Percentiles rank a stretch among this genome's conserved stretches.
Conservation (phyloP, 2,888 invertebrate species). For the Tolmerus cingulatus region DNA sequence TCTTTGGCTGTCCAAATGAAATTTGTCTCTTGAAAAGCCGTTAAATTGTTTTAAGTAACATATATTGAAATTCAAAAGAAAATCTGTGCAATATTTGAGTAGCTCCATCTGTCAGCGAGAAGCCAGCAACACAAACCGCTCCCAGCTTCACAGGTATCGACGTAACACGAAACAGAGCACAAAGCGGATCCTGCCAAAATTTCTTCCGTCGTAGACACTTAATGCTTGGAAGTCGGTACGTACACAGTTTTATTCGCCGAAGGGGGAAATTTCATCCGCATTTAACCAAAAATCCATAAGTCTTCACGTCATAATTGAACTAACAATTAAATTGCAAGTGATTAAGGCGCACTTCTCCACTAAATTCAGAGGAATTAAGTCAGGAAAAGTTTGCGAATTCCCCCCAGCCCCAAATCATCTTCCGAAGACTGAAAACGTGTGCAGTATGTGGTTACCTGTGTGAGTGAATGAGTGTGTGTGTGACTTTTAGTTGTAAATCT, state of each 20-base stretch:
- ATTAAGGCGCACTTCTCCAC: background rate
- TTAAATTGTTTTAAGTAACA: background rate
- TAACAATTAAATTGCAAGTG: constrained; percentile 21
- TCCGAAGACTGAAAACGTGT: constrained; percentile 22
- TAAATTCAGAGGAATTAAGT: background rate
- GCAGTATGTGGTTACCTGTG: constrained; percentile 28
- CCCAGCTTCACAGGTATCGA: background rate
- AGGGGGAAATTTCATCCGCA: constrained; percentile 5
- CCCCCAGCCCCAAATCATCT: background rate
- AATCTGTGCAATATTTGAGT: background rate
- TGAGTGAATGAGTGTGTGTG: constrained; percentile 42
- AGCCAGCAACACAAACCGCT: background rate
- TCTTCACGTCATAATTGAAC: constrained; percentile 1
- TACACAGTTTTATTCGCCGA: constrained; percentile 50
- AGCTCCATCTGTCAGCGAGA: background rate
- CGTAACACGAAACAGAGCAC: constrained; percentile 6
- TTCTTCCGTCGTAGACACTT: constrained; percentile 47
- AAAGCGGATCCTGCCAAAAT: background rate
- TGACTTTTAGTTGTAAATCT: background rate
- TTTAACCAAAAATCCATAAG: background rate
- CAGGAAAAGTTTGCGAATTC: background rate
- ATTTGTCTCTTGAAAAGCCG: background rate
- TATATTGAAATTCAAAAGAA: no score
- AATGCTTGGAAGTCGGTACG: constrained; percentile 56
- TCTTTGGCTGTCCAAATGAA: background rate